A percentile compares a stretch with the other conserved stretches of the same genome.
Conservation (phyloP, 2,888 invertebrate species). For the Portevinia maculata region DNA sequence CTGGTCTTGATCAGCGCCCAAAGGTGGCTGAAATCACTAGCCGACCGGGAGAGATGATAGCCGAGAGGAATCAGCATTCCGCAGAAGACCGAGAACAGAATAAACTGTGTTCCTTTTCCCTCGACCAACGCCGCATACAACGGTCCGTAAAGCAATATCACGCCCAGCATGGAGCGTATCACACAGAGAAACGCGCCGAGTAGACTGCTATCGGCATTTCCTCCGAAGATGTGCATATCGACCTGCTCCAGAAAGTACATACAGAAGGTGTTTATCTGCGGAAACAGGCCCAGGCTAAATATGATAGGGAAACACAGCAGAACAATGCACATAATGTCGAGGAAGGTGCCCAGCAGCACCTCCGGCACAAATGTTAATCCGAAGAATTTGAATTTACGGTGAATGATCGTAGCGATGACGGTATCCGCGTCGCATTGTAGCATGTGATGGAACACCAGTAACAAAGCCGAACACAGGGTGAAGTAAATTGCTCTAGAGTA, state of each 20-base stretch:
- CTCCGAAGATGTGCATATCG: conserved; percentile 95
- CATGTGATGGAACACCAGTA: conserved; percentile 82
- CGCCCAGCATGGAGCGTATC: conserved; percentile 90
- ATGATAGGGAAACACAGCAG: conserved; percentile 95
- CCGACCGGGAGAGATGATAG: conserved; percentile 96
- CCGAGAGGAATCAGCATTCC: conserved; percentile 93
- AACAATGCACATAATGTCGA: conserved; percentile 90
- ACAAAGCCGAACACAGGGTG: conserved; percentile 88
- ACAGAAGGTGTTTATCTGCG: conserved; percentile 97
- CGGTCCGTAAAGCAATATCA: conserved; percentile 92
- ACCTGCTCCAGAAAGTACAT: conserved; percentile 98
- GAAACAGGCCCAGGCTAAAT: conserved; percentile 97
- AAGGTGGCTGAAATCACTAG: conserved; percentile 94
- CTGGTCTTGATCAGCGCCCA: conserved; percentile 92
- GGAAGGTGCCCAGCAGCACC: conserved; percentile 86
- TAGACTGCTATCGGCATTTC: conserved; percentile 93
- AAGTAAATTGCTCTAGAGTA: conserved; percentile 98
- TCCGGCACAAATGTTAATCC: conserved; percentile 83
- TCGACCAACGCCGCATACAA: conserved; percentile 94
- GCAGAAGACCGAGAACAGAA: conserved; percentile 97
- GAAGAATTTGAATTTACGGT: conserved; percentile 78
- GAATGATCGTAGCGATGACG: conserved; percentile 41
- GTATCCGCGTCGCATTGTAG: conserved; percentile 76
- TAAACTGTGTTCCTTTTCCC: conserved; percentile 92
- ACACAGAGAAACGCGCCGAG: conserved; percentile 90